Evolutionary conservation across 1,140 invertebrate species (phyloP), one percentile per base, ranked within the genome.

Genomic region (Colletes gigas): DNA sequence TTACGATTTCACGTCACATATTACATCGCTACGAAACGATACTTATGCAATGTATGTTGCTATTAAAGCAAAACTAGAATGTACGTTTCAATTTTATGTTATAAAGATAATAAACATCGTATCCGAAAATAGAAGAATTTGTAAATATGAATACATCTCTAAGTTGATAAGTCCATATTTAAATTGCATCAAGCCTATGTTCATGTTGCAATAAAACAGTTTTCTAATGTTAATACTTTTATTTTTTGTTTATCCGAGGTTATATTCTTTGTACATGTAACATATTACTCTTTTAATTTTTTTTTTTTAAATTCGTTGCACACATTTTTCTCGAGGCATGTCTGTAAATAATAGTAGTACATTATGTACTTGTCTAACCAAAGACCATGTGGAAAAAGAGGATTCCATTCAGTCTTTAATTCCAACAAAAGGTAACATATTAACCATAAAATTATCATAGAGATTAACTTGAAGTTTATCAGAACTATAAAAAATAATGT

Each of bases 381-480:
- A 4, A n/a, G 39, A 62, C 3, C 15, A 52, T 7, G 50, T 30
- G 0, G 19, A 73, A 17, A 19, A 47, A 7, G 52, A 73, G 47
- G 19, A 30, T 14, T 2, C n/a, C 8, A 19, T 17, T 14, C 3
- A 8, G 3, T 3, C 14, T 54, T 5, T 7, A 47, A 3, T 5
- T 7, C 0, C 10, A 4, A 15, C 17, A 63, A 14, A 55, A 78
- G 72, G 76, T 78, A 78, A 78, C 54, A 8, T 47, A 4, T 63
- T 30, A 19, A n/a, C 7, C 10, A 6, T 10, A 30, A 44, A 78
- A 55, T 44, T 10, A 19, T n/a, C 41, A 14, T 10, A 6, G 4
- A 21, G 10, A 4, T 19, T 50, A 21, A 10, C 17, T 50, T 14
- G 1, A 10, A 14, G 21, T 9, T 47, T 47, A 65, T 10, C 30